These are phyloP conservation scores for Caenorhabditis briggsae DNA, from an alignment of 1,140 invertebrate genomes.

Conservation along the genomic window DNA sequence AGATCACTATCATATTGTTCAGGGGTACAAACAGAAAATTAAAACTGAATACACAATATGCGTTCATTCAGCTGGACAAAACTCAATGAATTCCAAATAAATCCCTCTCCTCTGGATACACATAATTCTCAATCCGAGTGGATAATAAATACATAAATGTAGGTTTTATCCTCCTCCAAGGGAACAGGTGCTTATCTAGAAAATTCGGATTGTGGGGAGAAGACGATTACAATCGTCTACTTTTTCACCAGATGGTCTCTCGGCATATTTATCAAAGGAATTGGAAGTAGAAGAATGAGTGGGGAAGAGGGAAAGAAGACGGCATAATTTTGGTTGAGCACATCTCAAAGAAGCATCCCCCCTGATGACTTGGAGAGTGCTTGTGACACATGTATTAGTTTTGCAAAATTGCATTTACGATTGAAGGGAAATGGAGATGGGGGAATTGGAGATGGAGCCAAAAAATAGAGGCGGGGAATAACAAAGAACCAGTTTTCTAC, in stretches of 20 bases:
- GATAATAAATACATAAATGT: not conserved
- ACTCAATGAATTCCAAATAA: too few species aligned
- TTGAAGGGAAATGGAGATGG: not conserved
- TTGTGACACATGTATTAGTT: conserved; percentile 25
- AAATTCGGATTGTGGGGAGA: not conserved
- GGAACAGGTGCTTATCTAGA: conserved; percentile 52
- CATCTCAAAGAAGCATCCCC: not conserved
- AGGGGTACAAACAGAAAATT: too few species aligned
- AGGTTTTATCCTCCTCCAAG: not conserved
- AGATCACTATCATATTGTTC: too few species aligned
- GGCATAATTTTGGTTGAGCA: conserved; percentile 37
- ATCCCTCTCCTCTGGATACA: too few species aligned
- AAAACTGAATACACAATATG: too few species aligned
- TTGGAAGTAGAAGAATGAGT: not conserved
- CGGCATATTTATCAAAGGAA: conserved; percentile 41
- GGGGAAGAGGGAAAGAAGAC: not conserved
- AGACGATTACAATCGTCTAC: conserved; percentile 3
- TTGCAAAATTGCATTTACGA: conserved; percentile 1
- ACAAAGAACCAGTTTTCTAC: too few species aligned
- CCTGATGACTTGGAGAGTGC: conserved; percentile 23
- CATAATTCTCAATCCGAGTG: too few species aligned
- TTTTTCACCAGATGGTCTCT: conserved; percentile 12
- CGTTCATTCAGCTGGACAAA: too few species aligned
- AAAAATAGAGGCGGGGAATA: too few species aligned
- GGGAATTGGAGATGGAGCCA: too few species aligned